phyloP scores from a whole-genome alignment of 2,113 vertebrate genomes.

The Pantherophis guttatus region DNA sequence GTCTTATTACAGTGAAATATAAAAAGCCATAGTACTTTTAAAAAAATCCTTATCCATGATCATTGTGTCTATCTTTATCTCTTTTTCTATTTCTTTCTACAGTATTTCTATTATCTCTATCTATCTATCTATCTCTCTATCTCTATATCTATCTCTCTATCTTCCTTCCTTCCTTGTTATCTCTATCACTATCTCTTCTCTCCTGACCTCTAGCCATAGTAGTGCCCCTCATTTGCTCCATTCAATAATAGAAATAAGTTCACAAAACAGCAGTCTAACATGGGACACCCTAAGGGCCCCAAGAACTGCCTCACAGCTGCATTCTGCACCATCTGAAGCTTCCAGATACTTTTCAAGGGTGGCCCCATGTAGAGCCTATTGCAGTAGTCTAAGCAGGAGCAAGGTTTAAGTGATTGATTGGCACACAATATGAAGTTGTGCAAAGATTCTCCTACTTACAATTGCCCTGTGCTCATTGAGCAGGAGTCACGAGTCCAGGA shows the following conservation, averaged over 20 bases:
- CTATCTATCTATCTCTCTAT: too few relatives aligned
- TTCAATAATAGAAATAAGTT: not conserved
- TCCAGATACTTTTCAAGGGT: not conserved
- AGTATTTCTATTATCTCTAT: not conserved
- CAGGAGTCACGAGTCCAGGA: not conserved
- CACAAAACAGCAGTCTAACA: not conserved
- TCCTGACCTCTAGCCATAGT: not conserved
- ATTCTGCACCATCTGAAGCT: not conserved
- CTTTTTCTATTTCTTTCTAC: not conserved
- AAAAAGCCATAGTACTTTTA: not conserved
- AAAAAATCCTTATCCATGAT: not conserved
- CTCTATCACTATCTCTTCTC: not conserved
- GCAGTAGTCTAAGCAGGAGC: not conserved
- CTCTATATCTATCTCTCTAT: too few relatives aligned
- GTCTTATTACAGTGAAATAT: slow-evolving; percentile 10
- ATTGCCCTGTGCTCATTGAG: not conserved
- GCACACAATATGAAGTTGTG: not conserved
- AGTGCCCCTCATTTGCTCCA: not conserved
- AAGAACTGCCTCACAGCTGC: not conserved
- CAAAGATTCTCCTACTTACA: not conserved
- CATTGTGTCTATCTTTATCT: not conserved
- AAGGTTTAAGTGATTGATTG: not conserved
- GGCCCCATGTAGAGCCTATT: not conserved
- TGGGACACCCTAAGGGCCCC: not conserved
- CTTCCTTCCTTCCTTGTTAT: not conserved